Base-by-base conservation (phyloP, 2,888 invertebrate genomes). In the Tigriopus californicus region DNA sequence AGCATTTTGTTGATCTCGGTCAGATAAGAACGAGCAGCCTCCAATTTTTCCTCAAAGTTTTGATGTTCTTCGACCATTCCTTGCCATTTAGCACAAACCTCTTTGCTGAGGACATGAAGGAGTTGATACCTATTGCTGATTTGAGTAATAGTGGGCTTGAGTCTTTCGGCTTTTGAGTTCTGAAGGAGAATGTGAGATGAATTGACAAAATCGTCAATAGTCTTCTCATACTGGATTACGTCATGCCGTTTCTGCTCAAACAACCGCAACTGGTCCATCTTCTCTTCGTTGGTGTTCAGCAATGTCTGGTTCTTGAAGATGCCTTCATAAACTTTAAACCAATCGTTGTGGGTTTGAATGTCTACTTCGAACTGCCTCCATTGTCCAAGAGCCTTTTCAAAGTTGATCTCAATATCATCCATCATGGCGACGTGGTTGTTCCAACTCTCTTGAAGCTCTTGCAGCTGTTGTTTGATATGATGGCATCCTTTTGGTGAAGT, bases 301-400 rank as follows among this genome's bases (percentile, higher is more conserved):
- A 90, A 74, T 63, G 82, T 82, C 69, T 89, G 89, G 66, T 91
- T 87, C 58, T 89, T 80, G 68, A 92, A 85, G 60, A 83, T 80
- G 10, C 80, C 77, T 74, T 94, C 92, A 69, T 82, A 81, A 33
- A 79, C 76, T 67, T 86, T 82, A 64, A 92, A 81, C 92, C 92
- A 92, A 65, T 82, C 82, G 12, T 83, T 83, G 41, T 89, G 79
- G 24, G 78, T 76, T 64, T 90, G 87, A 48, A 89, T 76, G 40
- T 81, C 80, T 49, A 78, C 77, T 68, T 94, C 92, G 70, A 91
- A 94, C 61, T 82, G 81, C 64, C 82, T 78, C 94, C 94, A 94
- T 68, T 85, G 84, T 56, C 80, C 77, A 1, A 88, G 71, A 0
- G 83, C 80, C 61, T 79, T 77, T 63, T 82, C 80, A 61, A 89